phyloP scores from a whole-genome alignment of 2,797 vertebrate species.

The Tamandua tetradactyla region DNA sequence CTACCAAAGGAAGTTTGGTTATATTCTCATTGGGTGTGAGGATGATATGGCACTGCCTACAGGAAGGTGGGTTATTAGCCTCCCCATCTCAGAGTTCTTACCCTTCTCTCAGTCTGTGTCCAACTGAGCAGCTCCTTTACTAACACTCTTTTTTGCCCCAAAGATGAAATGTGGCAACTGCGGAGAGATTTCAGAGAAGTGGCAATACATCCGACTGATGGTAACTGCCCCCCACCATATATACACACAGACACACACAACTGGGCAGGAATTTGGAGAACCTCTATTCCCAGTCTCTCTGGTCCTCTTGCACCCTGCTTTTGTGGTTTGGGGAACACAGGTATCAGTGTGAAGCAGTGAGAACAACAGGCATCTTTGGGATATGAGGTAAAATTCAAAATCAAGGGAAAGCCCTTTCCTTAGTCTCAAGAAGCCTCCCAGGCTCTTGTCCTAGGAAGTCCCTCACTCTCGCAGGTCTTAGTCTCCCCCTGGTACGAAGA shows the following conservation, averaged over 20 bases:
- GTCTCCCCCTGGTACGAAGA: background rate
- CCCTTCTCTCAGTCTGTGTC: background rate
- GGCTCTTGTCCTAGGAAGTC: constrained; percentile 3
- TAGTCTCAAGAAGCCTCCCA: background rate
- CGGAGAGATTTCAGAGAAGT: constrained; percentile 95
- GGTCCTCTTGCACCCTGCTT: background rate
- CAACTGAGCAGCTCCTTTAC: background rate
- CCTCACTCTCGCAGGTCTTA: background rate
- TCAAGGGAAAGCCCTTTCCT: background rate
- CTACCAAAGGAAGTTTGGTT: background rate
- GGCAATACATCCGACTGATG: constrained; percentile 94
- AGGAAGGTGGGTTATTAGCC: background rate
- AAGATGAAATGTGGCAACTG: constrained; percentile 98
- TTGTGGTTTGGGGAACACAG: background rate
- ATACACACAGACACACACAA: background rate
- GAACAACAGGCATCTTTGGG: background rate
- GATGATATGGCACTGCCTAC: background rate
- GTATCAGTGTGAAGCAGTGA: background rate
- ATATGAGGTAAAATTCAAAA: constrained; percentile 37
- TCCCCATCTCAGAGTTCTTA: background rate
- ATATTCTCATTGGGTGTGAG: background rate
- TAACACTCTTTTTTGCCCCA: constrained; percentile 44
- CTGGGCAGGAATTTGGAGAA: background rate
- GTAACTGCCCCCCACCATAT: constrained; percentile 82
- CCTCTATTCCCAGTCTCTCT: background rate